Evolutionary conservation across 92 coral and sea anemone genomes (phyloP).

Genomic region (Epizoanthus ramosus): DNA sequence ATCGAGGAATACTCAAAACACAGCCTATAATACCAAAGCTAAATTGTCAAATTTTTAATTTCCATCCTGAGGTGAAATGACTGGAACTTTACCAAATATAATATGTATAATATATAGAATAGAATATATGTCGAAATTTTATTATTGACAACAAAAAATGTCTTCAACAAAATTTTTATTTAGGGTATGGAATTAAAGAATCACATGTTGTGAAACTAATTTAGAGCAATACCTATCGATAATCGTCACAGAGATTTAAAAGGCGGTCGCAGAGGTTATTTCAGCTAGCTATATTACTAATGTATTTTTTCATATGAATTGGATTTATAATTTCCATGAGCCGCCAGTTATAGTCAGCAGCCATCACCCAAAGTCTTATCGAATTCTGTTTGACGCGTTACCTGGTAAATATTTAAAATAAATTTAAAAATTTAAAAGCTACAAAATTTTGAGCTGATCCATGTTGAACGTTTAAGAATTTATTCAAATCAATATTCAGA

Average conservation of each 20-base stretch:
- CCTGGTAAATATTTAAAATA: constrained; percentile 20
- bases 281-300: too few species aligned
- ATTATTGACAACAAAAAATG: not conserved
- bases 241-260: not conserved
- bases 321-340: not conserved
- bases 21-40: constrained; percentile 49
- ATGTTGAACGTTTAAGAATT: not conserved
- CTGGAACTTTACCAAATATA: constrained; percentile 8
- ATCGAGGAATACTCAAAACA: constrained; percentile 92
- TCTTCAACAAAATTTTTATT: constrained; percentile 2
- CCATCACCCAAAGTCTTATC: not conserved
- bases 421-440: constrained; percentile 29
- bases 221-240: not conserved
- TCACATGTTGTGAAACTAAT: too few species aligned
- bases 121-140: not conserved
- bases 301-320: too few species aligned
- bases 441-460: not conserved
- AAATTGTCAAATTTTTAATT: not conserved
- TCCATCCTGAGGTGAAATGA: not conserved
- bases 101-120: not conserved
- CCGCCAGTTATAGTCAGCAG: not conserved
- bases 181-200: not conserved
- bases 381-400: not conserved
- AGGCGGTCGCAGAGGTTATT: too few species aligned
- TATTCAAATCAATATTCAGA: too few species aligned